These are phyloP conservation scores for Urocitellus parryii DNA, from an alignment of 2,113 vertebrate species.

Conservation along the genomic window DNA sequence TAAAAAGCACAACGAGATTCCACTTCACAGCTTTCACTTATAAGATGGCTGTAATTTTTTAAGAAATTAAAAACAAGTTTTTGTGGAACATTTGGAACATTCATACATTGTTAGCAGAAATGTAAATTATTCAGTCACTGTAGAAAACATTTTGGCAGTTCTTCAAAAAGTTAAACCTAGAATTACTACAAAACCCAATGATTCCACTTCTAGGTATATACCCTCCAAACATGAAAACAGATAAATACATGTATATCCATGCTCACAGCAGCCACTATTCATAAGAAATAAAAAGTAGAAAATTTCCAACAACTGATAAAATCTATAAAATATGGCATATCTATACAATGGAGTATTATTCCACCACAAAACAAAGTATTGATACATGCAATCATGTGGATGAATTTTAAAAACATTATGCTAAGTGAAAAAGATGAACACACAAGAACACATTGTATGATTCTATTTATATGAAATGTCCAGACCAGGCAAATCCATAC, in stretches of 20 bases:
- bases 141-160: constrained; percentile 37
- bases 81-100: neutral
- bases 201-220: constrained; percentile 11
- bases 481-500: neutral
- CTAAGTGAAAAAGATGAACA: constrained; percentile 14
- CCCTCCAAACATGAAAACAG: neutral
- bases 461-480: constrained; percentile 35
- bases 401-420: neutral
- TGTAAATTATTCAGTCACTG: neutral
- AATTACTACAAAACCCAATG: constrained; percentile 33
- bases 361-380: neutral
- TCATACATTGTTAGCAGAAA: neutral
- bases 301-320: neutral
- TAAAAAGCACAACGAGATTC: too few relatives aligned
- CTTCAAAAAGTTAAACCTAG: constrained; percentile 32
- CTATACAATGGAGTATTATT: neutral
- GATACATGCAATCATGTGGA: neutral
- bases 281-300: neutral
- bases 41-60: neutral
- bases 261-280: neutral
- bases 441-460: neutral
- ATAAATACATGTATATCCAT: neutral
- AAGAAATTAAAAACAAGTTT: neutral
- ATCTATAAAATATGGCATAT: constrained; percentile 1
- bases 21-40: neutral